Percentiles rank a stretch among this genome's conserved stretches.
phyloP scores from a whole-genome alignment of 1,140 invertebrate species.

The Stegodyphus dumicola region DNA sequence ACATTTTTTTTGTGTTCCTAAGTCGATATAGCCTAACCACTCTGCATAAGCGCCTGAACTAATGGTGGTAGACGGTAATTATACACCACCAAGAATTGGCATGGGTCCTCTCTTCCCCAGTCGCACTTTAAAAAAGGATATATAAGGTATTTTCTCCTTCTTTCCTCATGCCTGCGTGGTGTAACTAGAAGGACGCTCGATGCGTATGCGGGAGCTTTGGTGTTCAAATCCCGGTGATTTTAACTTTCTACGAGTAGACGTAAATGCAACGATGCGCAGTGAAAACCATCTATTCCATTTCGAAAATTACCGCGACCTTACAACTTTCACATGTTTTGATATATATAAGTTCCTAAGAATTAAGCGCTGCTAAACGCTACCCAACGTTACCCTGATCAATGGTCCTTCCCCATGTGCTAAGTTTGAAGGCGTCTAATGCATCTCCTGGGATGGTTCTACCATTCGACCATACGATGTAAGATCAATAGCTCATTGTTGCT shows the following conservation, averaged over 20 bases:
- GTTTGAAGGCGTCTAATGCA: constrained; percentile 41
- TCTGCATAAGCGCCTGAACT: too few relatives aligned
- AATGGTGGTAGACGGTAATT: too few relatives aligned
- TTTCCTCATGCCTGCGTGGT: too few relatives aligned
- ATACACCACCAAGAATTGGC: too few relatives aligned
- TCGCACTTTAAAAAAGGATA: too few relatives aligned
- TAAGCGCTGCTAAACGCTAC: constrained; percentile 21
- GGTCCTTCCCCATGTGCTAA: background rate
- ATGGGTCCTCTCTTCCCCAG: too few relatives aligned
- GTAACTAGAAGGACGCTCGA: too few relatives aligned
- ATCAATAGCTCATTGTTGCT: constrained; percentile 47
- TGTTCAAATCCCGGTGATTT: background rate
- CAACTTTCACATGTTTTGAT: constrained; percentile 44
- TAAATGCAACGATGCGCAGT: constrained; percentile 28
- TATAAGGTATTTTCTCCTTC: too few relatives aligned
- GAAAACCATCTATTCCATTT: constrained; percentile 52
- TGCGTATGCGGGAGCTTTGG: too few relatives aligned
- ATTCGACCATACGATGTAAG: constrained; percentile 16
- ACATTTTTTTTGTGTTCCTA: too few relatives aligned
- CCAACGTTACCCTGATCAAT: constrained; percentile 32
- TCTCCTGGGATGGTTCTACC: constrained; percentile 26
- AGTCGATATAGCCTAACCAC: too few relatives aligned
- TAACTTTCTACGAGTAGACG: constrained; percentile 27
- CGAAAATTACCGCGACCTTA: constrained; percentile 23
- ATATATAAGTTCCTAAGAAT: constrained; percentile 16